Percentiles rank a stretch among this genome's conserved stretches.
phyloP scores from a whole-genome alignment of 1,140 invertebrate genomes.

The Bombus pyrosoma region DNA sequence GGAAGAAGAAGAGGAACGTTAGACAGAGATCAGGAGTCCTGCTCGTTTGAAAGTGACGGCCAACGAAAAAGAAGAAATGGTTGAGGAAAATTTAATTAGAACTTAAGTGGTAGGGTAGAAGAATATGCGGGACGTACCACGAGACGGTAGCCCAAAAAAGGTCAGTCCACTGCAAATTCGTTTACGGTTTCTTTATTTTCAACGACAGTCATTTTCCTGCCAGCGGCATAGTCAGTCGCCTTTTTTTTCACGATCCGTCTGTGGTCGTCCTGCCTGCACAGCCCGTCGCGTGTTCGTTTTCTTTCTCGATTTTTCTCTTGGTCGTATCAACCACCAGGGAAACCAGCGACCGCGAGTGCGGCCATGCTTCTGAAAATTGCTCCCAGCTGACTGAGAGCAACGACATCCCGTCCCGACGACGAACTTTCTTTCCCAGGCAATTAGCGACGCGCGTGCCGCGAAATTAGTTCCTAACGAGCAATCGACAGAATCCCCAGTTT shows the following conservation, averaged over 20 bases:
- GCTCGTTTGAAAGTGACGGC: background rate
- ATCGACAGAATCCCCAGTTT: background rate
- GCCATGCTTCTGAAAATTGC: conserved; percentile 11
- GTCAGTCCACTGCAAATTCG: conserved; percentile 18
- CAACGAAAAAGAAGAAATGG: background rate
- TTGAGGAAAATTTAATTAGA: conserved; percentile 54
- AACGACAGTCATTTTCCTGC: conserved; percentile 1
- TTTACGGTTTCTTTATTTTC: conserved; percentile 26
- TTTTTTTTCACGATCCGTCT: background rate
- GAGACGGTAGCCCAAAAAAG: background rate
- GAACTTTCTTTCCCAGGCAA: conserved; percentile 18
- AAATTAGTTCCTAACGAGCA: conserved; percentile 54
- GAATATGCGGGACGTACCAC: background rate
- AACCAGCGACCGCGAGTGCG: conserved; percentile 4
- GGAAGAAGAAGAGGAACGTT: conserved; percentile 11
- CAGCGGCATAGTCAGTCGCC: background rate
- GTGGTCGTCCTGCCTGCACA: background rate
- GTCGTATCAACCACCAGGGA: background rate
- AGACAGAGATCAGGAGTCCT: background rate
- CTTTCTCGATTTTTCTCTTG: background rate
- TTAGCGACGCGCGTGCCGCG: conserved; percentile 23
- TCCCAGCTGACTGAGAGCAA: background rate
- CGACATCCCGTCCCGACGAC: background rate
- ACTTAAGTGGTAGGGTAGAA: background rate
- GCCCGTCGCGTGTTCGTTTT: background rate